Evolutionary conservation across 2,888 invertebrate genomes (phyloP).

Genomic region (Pheosia tremula): DNA sequence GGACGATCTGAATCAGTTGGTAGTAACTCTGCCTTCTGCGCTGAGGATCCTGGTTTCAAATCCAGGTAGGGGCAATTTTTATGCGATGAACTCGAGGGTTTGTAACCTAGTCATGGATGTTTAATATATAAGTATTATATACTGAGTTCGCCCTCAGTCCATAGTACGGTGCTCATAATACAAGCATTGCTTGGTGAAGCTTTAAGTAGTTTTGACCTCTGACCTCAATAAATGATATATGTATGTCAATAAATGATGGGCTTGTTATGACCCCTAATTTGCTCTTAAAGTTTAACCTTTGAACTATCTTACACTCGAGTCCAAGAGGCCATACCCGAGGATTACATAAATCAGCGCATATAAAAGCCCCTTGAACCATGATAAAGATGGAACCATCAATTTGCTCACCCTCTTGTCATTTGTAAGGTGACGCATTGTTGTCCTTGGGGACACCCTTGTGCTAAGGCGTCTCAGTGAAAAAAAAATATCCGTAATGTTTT

Average conservation of each 20-base stretch:
- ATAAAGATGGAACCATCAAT: not conserved
- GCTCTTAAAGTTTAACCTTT: slow-evolving; percentile 1
- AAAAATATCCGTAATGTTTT: too few relatives aligned
- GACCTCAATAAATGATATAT: not conserved
- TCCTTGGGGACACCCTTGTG: not conserved
- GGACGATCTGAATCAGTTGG: too few relatives aligned
- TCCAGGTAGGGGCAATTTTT: too few relatives aligned
- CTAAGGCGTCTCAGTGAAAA: not conserved
- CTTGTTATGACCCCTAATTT: not conserved
- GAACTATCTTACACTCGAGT: not conserved
- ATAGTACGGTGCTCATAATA: too few relatives aligned
- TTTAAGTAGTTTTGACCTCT: not conserved
- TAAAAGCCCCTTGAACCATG: not conserved
- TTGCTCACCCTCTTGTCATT: slow-evolving; percentile 1
- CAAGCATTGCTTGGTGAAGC: too few relatives aligned
- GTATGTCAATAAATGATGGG: not conserved
- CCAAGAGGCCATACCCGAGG: not conserved
- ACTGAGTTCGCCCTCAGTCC: too few relatives aligned
- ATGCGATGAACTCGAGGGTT: too few relatives aligned
- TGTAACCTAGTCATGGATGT: too few relatives aligned
- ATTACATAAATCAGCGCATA: not conserved
- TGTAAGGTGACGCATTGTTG: not conserved
- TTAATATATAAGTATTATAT: too few relatives aligned
- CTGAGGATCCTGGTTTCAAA: too few relatives aligned
- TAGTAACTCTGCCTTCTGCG: too few relatives aligned